Evolutionary conservation across 2,113 vertebrate species (phyloP).

Genomic region (Paramisgurnus dabryanus): DNA sequence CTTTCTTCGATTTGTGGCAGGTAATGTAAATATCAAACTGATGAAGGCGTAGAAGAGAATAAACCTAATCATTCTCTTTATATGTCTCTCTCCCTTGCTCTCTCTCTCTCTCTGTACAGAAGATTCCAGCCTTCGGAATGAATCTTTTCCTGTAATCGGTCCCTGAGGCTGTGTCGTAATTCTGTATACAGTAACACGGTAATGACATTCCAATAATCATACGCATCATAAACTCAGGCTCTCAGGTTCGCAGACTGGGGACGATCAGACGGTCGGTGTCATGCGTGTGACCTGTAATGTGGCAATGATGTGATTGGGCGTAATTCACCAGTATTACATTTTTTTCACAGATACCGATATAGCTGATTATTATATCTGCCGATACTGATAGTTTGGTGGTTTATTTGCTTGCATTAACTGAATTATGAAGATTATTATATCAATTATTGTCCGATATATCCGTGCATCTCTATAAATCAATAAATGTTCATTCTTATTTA

Average conservation of each 20-base stretch:
- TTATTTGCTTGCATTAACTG: too few relatives aligned
- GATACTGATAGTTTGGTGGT: too few relatives aligned
- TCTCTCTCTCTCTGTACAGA: conserved; percentile 15
- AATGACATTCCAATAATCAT: conserved; percentile 45
- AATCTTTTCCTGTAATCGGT: conserved; percentile 41
- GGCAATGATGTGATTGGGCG: conserved; percentile 17
- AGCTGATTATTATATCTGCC: too few relatives aligned
- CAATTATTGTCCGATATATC: too few relatives aligned
- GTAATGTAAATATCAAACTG: conserved; percentile 45
- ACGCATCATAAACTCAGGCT: conserved; percentile 31
- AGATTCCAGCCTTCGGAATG: conserved; percentile 34
- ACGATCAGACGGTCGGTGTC: conserved; percentile 33
- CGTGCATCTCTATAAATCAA: background rate
- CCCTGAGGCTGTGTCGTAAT: conserved; percentile 42
- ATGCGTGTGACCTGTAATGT: conserved; percentile 36
- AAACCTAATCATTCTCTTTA: conserved; percentile 37
- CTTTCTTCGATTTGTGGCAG: conserved; percentile 43
- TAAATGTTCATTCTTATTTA: background rate
- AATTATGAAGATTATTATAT: too few relatives aligned
- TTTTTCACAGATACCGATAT: too few relatives aligned
- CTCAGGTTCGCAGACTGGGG: conserved; percentile 23
- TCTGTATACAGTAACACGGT: conserved; percentile 47
- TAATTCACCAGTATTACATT: background rate
- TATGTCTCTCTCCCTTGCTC: conserved; percentile 26
- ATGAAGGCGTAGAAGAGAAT: conserved; percentile 51